Conservation (phyloP, 1,140 invertebrate species). For the Bombus affinis region DNA sequence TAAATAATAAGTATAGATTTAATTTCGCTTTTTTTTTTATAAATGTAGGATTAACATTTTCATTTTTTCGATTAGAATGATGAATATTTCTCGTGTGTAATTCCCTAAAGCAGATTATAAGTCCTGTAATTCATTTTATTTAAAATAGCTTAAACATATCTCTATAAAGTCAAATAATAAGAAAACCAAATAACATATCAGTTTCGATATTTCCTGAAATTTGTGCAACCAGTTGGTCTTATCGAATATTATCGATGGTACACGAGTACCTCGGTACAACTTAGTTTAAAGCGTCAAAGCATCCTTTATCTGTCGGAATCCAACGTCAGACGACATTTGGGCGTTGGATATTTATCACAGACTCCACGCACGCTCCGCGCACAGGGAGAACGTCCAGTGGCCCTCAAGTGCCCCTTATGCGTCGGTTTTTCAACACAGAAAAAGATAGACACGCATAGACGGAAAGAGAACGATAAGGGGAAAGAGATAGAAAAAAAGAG, state of each 20-base stretch:
- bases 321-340: slow-evolving; percentile 31
- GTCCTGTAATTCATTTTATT: background rate
- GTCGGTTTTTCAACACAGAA: slow-evolving; percentile 56
- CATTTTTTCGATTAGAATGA: too few relatives aligned
- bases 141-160: background rate
- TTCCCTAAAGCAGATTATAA: too few relatives aligned
- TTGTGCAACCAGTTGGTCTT: background rate
- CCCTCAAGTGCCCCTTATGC: slow-evolving; percentile 48
- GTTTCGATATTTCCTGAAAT: background rate
- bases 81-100: too few relatives aligned
- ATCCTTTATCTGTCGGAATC: slow-evolving; percentile 51
- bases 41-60: too few relatives aligned
- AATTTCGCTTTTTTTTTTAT: too few relatives aligned
- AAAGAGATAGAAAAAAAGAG: slow-evolving; percentile 36
- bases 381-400: slow-evolving; percentile 49
- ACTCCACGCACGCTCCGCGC: slow-evolving; percentile 11
- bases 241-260: background rate
- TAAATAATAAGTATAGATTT: too few relatives aligned
- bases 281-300: slow-evolving; percentile 26
- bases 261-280: background rate
- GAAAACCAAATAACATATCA: background rate
- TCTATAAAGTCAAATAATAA: background rate
- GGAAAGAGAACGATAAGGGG: slow-evolving; percentile 45
- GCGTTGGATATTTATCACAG: slow-evolving; percentile 63
- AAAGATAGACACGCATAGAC: slow-evolving; percentile 47